Percentiles rank a stretch among this genome's conserved stretches.
These are phyloP conservation scores for Triplophysa siluroides DNA, from an alignment of 2,113 vertebrate genomes.

Conservation along the genomic window DNA sequence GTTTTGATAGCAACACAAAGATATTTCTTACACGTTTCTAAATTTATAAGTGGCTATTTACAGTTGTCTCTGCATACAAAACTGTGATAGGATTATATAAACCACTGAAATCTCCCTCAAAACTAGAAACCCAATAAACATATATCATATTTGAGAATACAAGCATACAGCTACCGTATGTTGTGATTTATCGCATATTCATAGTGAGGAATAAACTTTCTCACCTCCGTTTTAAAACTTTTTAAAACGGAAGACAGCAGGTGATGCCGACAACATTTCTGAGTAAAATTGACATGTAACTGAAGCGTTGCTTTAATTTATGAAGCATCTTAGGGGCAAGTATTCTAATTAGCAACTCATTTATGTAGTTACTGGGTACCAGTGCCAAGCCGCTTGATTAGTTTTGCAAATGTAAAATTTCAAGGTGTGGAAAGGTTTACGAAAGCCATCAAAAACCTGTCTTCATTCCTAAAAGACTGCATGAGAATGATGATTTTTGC, in stretches of 20 bases:
- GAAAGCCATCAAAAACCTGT: not conserved
- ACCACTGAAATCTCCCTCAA: too few relatives aligned
- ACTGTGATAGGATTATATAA: too few relatives aligned
- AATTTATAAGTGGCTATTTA: too few relatives aligned
- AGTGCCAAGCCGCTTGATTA: constrained; percentile 13
- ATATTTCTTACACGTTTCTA: too few relatives aligned
- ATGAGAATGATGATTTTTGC: not conserved
- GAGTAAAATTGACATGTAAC: constrained; percentile 13
- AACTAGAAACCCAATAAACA: too few relatives aligned
- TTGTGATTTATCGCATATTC: not conserved
- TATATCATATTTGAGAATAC: too few relatives aligned
- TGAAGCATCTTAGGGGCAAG: constrained; percentile 3
- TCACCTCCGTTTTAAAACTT: not conserved
- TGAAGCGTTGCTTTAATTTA: not conserved
- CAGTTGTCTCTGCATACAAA: too few relatives aligned
- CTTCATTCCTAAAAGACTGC: not conserved
- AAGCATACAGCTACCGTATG: too few relatives aligned
- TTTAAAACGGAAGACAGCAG: not conserved
- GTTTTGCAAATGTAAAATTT: not conserved
- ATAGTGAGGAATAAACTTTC: not conserved
- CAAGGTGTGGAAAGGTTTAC: not conserved
- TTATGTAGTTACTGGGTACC: constrained; percentile 2
- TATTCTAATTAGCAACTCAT: constrained; percentile 18
- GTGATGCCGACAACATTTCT: not conserved
- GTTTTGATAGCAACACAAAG: too few relatives aligned